Base-by-base conservation (phyloP, 2,113 vertebrate species). In the Actenoides hombroni region DNA sequence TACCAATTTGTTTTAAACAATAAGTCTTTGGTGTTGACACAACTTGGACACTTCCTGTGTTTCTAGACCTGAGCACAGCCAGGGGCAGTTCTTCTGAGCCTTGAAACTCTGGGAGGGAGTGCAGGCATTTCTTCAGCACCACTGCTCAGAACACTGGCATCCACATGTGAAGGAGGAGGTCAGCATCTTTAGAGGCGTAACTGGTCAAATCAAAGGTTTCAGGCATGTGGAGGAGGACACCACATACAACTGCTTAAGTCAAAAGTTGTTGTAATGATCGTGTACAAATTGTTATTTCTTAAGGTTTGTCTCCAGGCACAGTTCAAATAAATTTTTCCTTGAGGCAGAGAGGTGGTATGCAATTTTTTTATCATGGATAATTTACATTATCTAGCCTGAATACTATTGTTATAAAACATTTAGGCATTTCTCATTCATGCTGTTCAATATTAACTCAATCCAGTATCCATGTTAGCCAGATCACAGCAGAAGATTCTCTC, bases 41-140 rank as follows among this genome's bases (percentile, higher is more conserved):
- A 48, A 40, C 7, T 51, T 57, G 49, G 48, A n/a, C 8, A 37
- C 21, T 8, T 6, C 3, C 15, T 49, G 6, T 46, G 21, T 16
- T 39, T 82, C 65, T 81, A 46, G 53, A 51, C 12, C 28, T 23
- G 35, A 61, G 6, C 1, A 4, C 11, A 78, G 6, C 9, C 9
- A 20, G 0, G 8, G 19, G 16, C 23, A 75, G 39, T 26, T 21
- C 13, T 77, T 54, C 24, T 56, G 19, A 70, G 15, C 8, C 42
- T 68, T 4, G 5, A 60, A 86, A 56, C 13, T 26, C 13, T 61
- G 5, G 5, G 10, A 23, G 14, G 21, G 24, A 79, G 14, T 2
- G 23, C 11, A 75, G 7, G 16, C 0, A 0, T 4, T 60, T 35
- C 18, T 46, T 61, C 42, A 60, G 33, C 0, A 0, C 5, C 4